Conservation (phyloP, 2,113 vertebrate species). For the Epinephelus moara region DNA sequence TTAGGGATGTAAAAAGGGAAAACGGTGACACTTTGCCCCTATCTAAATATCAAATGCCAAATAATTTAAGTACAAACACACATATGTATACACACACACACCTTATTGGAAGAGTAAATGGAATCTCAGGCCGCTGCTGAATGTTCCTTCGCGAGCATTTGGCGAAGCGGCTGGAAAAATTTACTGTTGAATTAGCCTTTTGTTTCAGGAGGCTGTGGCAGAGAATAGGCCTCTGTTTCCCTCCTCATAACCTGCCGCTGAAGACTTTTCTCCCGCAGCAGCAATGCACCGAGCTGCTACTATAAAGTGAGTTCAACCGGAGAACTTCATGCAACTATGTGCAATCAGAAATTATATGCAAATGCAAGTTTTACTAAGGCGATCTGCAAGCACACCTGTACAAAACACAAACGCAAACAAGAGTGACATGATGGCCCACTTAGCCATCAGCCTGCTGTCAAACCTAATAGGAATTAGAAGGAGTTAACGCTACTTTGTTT, state of each 20-base stretch:
- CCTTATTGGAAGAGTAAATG: conserved; percentile 49
- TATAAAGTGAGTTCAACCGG: conserved; percentile 10
- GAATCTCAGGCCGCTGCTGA: conserved; percentile 42
- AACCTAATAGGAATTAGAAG: conserved; percentile 61
- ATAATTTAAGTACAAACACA: conserved; percentile 26
- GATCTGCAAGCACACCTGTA: conserved; percentile 39
- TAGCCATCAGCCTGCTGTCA: conserved; percentile 64
- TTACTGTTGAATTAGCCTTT: conserved; percentile 74
- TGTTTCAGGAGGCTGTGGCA: conserved; percentile 63
- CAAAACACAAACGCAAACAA: conserved; percentile 44
- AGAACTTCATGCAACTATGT: conserved; percentile 19
- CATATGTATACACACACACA: conserved; percentile 32
- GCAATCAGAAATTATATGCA: conserved; percentile 30
- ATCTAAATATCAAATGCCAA: conserved; percentile 16
- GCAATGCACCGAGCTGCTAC: background rate
- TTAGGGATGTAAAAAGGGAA: background rate
- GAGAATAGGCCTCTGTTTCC: conserved; percentile 55
- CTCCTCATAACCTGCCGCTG: conserved; percentile 33
- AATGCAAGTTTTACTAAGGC: conserved; percentile 16
- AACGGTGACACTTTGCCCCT: conserved; percentile 11
- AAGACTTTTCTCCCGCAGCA: conserved; percentile 12
- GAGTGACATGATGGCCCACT: conserved; percentile 52
- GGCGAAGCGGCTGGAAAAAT: conserved; percentile 75
- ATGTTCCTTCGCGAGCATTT: conserved; percentile 54
- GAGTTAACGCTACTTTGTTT: conserved; percentile 75